Conservation (phyloP, 2,113 vertebrate species). For the Plecotus auritus region DNA sequence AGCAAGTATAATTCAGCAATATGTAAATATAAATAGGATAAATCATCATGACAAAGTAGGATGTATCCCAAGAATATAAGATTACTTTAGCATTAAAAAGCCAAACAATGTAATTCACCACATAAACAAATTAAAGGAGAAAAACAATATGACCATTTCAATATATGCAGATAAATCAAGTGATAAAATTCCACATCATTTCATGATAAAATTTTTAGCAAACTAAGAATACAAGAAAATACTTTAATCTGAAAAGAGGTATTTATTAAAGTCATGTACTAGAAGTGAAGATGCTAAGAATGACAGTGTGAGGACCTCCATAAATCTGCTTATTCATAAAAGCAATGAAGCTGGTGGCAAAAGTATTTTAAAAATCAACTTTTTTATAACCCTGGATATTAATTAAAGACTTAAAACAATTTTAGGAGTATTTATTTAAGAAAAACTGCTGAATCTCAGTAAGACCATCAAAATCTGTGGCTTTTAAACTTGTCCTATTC, state of each 20-base stretch:
- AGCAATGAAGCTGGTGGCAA: not conserved
- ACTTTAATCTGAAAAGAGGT: not conserved
- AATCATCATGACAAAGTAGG: not conserved
- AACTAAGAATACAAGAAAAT: not conserved
- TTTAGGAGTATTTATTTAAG: not conserved
- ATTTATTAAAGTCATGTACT: not conserved
- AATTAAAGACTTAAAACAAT: not conserved
- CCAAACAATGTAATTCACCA: not conserved
- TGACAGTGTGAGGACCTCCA: not conserved
- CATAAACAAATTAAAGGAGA: not conserved
- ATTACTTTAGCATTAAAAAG: not conserved
- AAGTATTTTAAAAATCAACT: not conserved
- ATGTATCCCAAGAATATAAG: not conserved
- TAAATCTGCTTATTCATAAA: not conserved
- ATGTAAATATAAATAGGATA: not conserved
- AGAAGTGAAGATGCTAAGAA: not conserved
- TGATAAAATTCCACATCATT: not conserved
- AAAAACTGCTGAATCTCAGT: not conserved
- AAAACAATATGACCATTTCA: constrained; percentile 3
- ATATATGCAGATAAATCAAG: not conserved
- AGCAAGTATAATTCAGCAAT: not conserved
- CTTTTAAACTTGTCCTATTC: not conserved
- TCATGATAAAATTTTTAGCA: not conserved
- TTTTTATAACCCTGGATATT: not conserved
- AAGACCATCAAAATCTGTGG: not conserved